These are phyloP conservation scores for Drosophila kohkoa DNA, from an alignment of 1,140 invertebrate species.

Conservation along the genomic window DNA sequence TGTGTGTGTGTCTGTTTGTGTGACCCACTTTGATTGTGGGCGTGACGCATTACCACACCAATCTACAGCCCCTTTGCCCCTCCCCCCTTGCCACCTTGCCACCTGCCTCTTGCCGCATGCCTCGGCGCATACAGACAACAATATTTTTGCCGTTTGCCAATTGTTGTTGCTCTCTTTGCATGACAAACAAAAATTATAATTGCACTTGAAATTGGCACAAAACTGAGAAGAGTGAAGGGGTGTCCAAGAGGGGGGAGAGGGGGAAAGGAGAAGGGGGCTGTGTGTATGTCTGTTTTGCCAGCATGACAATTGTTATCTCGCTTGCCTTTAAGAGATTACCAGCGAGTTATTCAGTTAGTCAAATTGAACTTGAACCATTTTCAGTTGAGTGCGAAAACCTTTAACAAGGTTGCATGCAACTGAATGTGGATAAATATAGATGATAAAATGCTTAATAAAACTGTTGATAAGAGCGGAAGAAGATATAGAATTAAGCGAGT, in stretches of 20 bases:
- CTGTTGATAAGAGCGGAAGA: not conserved
- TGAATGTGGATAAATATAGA: not conserved
- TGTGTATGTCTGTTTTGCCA: not conserved
- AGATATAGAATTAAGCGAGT: not conserved
- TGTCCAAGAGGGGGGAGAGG: not conserved
- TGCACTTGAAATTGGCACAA: slow-evolving; percentile 77
- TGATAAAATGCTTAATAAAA: slow-evolving; percentile 5
- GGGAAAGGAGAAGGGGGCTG: not conserved
- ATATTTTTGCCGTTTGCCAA: slow-evolving; percentile 41
- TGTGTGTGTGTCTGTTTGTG: slow-evolving; percentile 16
- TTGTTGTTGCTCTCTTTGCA: slow-evolving; percentile 71
- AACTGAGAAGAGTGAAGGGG: too few relatives aligned
- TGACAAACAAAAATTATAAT: slow-evolving; percentile 82
- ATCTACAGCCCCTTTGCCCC: slow-evolving; percentile 1
- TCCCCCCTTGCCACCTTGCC: not conserved
- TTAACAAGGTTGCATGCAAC: not conserved
- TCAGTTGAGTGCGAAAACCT: slow-evolving; percentile 1
- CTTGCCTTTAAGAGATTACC: slow-evolving; percentile 27
- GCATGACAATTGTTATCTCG: slow-evolving; percentile 47
- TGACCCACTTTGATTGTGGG: slow-evolving; percentile 80
- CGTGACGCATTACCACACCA: slow-evolving; percentile 41
- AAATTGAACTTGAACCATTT: slow-evolving; percentile 43
- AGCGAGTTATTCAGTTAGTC: slow-evolving; percentile 6
- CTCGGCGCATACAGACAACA: slow-evolving; percentile 17
- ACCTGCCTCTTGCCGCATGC: not conserved